Evolutionary conservation across 1,140 invertebrate species (phyloP).

Genomic region (Apis mellifera): DNA sequence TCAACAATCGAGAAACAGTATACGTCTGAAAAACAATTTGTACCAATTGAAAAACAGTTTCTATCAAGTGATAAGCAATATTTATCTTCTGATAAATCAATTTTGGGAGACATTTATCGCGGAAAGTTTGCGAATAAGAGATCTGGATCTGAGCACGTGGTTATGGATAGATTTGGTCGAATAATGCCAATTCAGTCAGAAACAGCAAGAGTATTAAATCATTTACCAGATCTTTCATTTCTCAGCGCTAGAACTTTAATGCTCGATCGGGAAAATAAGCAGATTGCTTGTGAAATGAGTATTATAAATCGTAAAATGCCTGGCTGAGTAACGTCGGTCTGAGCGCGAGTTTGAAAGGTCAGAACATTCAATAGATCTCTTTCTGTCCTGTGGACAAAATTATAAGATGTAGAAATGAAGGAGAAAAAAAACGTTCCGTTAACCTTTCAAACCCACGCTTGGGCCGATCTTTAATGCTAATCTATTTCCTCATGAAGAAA

Average conservation of each 20-base stretch:
- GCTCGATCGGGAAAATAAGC: conserved; percentile 78
- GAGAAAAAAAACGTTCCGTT: conserved; percentile 34
- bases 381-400: conserved; percentile 21
- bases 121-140: conserved; percentile 60
- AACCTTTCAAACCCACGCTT: conserved; percentile 52
- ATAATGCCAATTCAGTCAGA: conserved; percentile 73
- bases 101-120: conserved; percentile 44
- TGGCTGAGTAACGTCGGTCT: conserved; percentile 81
- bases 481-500: background rate
- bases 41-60: background rate
- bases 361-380: conserved; percentile 28
- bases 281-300: conserved; percentile 77
- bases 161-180: conserved; percentile 77
- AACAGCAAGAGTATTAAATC: conserved; percentile 76
- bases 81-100: conserved; percentile 38
- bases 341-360: conserved; percentile 76
- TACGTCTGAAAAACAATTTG: conserved; percentile 35
- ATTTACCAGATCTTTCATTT: conserved; percentile 78
- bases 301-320: conserved; percentile 81
- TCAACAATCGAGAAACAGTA: conserved; percentile 53
- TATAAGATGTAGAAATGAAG: conserved; percentile 34
- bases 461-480: conserved; percentile 36
- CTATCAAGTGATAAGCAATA: conserved; percentile 24
- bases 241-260: conserved; percentile 78
- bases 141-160: conserved; percentile 66